Evolutionary conservation across 1,140 invertebrate species (phyloP), one percentile per base, ranked within the genome.

Genomic region (Penaeus vannamei): DNA sequence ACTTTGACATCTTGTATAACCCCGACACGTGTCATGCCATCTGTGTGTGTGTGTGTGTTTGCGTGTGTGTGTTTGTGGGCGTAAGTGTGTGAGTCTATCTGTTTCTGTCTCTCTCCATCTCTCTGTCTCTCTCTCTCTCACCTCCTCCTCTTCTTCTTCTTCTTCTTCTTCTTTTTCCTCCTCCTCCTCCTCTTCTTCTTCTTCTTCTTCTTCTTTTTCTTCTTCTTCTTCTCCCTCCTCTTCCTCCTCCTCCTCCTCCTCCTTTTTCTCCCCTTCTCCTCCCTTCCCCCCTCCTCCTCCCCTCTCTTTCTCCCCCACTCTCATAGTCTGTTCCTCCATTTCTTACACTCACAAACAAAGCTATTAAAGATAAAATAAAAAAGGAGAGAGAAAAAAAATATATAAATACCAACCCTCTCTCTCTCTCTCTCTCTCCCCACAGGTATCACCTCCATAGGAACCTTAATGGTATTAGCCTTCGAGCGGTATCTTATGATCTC

Each of bases 381-480:
- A 10, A 3, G 8, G 8, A 36, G 4, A 3, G 26, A 22, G 42
- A 79, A 14, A 7, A 29, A 42, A 22, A 29, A 7, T 2, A 36
- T 10, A 42, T 2, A 20, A 10, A 42, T 36, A 19, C 22, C 3
- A n/a, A 7, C 81, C 62, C 17, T 12, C 59, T 26, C 5, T 32
- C 59, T 42, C 36, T 42, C 36, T 42, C 36, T 42, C 29, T 29
- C 82, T 36, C 4, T 42, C 10, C 19, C 32, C 29, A 0, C 85
- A 86, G 85, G 85, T n/a, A 86, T 86, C 32, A 60, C 85, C 14
- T 86, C 85, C 76, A 86, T 86, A 53, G 42, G 66, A 22, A 86
- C 59, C 59, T 53, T 86, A 19, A 86, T 72, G 32, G 76, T 77
- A 1, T 72, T 86, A 29, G 72, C 85, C 29, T 86, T 86, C 59